Conservation (phyloP, 2,797 vertebrate species). For the Cossypha polioptera region DNA sequence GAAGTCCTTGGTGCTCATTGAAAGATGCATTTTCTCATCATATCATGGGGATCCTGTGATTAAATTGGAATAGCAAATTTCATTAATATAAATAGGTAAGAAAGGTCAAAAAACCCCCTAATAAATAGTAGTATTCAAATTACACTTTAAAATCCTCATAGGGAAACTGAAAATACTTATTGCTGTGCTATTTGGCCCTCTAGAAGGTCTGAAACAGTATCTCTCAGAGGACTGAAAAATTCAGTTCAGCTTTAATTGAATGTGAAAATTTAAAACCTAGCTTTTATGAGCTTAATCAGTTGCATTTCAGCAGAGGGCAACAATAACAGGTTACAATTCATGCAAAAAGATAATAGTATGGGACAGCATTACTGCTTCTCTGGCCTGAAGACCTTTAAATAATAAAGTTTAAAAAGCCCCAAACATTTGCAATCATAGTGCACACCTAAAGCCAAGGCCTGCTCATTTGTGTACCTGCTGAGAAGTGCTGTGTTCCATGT, state of each 20-base stretch:
- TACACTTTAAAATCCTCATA: neutral
- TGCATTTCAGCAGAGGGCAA: neutral
- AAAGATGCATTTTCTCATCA: neutral
- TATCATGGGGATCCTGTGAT: neutral
- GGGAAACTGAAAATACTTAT: neutral
- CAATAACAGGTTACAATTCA: neutral
- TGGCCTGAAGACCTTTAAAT: neutral
- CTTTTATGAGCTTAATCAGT: neutral
- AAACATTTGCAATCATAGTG: neutral
- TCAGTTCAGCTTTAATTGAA: neutral
- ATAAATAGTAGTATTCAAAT: neutral
- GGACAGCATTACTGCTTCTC: neutral
- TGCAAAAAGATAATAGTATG: neutral
- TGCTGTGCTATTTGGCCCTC: neutral
- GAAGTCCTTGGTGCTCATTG: neutral
- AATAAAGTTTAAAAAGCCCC: neutral
- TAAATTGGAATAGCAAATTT: neutral
- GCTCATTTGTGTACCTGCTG: neutral
- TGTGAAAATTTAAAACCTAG: neutral
- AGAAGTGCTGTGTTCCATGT: neutral
- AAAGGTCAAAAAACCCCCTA: neutral
- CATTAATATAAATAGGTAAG: neutral
- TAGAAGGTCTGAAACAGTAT: neutral
- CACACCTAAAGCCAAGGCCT: neutral
- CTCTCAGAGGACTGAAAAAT: neutral